Evolutionary conservation across 2,888 invertebrate genomes (phyloP), one percentile per base, ranked within the genome.

Genomic region (Acanthoscelides obtectus): DNA sequence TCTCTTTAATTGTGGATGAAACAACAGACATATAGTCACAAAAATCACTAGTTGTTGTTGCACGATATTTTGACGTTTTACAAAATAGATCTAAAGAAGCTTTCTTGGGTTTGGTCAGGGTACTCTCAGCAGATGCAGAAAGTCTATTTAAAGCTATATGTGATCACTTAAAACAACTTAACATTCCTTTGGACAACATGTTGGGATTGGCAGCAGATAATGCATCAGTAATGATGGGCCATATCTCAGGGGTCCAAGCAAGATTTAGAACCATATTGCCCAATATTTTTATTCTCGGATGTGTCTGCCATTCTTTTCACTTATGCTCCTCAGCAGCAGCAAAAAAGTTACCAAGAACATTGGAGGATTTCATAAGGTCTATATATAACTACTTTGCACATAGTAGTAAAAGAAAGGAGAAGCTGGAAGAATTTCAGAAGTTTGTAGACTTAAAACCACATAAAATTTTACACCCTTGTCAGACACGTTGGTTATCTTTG

Each of bases 171-270:
- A n/a, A n/a, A n/a, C n/a, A n/a, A n/a, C n/a, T n/a, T n/a, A n/a
- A n/a, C n/a, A n/a, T n/a, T n/a, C n/a, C n/a, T n/a, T n/a, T n/a
- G n/a, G n/a, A n/a, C n/a, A 70, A 70, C 22, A 27, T 71, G 22
- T 69, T 73, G n/a, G 72, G 74, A n/a, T 72, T 74, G 2, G 74
- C 67, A 0, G 71, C 74, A 19, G 74, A 74, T 64, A 74, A 74
- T 70, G 71, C 72, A 19, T 17, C 69, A 19, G 72, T 70, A 20
- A 74, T 72, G 69, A 74, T 74, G 72, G 72, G 72, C 19, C 20
- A 65, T 0, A 67, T 67, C 27, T 4, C 1, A 21, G 72, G 72
- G n/a, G 69, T 74, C 4, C 71, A 71, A 66, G 67, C 72, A 5
- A 22, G 63, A 69, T 71, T 74, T 65, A 72, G 64, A 68, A 64